Percentiles rank a stretch among this genome's conserved stretches.
These are phyloP conservation scores for Zaprionus ornatus DNA, from an alignment of 1,140 invertebrate species.

Conservation along the genomic window DNA sequence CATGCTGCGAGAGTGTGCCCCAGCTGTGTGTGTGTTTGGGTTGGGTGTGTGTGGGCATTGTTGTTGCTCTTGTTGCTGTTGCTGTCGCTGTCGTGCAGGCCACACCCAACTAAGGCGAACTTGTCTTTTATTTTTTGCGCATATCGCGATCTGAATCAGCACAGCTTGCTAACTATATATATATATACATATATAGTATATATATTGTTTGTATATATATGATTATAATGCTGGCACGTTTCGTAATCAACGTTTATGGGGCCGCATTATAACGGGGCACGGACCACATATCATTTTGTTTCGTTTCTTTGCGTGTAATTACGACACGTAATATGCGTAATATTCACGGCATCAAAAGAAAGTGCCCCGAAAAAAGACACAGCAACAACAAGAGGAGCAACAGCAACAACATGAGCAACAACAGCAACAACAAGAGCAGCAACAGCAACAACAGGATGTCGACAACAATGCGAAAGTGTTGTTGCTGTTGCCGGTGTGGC, in stretches of 20 bases:
- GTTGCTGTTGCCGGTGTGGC: not conserved
- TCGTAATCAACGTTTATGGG: slow-evolving; percentile 76
- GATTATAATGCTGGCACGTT: slow-evolving; percentile 48
- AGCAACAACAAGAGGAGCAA: slow-evolving; percentile 31
- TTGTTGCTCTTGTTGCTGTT: not conserved
- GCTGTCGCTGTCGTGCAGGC: slow-evolving; percentile 35
- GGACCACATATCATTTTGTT: not conserved
- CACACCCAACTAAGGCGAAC: slow-evolving; percentile 60
- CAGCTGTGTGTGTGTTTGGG: slow-evolving; percentile 27
- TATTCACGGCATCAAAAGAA: slow-evolving; percentile 73
- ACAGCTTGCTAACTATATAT: not conserved
- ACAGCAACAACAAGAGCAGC: slow-evolving; percentile 30
- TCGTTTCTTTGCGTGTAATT: slow-evolving; percentile 54
- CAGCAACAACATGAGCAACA: slow-evolving; percentile 23
- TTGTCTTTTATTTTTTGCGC: slow-evolving; percentile 2
- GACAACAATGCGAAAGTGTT: slow-evolving; percentile 4
- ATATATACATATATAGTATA: not conserved
- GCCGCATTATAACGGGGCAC: slow-evolving; percentile 61
- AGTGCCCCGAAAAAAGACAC: slow-evolving; percentile 30
- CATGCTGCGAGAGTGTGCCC: slow-evolving; percentile 11
- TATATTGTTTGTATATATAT: not conserved
- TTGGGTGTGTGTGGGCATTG: slow-evolving; percentile 32
- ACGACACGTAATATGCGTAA: slow-evolving; percentile 79
- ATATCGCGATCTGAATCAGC: slow-evolving; percentile 13
- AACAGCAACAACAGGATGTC: slow-evolving; percentile 22